Percentiles rank a stretch among this genome's conserved stretches.
phyloP scores from a whole-genome alignment of 2,113 vertebrate genomes.

The Atractosteus spatula region DNA sequence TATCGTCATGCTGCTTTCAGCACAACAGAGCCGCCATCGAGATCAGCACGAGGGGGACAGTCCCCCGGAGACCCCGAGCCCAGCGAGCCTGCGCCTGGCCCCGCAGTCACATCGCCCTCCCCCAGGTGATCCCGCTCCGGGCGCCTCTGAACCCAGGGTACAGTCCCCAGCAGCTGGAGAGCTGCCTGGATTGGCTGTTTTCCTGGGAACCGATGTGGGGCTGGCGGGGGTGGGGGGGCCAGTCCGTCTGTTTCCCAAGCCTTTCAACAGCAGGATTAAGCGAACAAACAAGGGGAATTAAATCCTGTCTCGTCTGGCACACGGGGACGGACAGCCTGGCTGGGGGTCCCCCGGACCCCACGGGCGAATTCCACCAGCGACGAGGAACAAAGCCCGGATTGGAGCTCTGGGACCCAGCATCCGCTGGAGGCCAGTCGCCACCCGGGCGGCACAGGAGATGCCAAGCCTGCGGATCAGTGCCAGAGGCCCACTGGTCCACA shows the following conservation, averaged over 20 bases:
- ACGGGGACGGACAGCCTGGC: conserved; percentile 47
- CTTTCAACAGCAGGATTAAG: conserved; percentile 70
- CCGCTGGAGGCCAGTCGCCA: too few species aligned
- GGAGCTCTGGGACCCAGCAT: too few species aligned
- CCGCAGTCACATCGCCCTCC: conserved; percentile 56
- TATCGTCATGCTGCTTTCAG: too few species aligned
- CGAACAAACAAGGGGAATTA: conserved; percentile 48
- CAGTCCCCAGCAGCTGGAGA: conserved; percentile 60
- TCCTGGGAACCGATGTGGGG: conserved; percentile 55
- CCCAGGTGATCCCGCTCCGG: conserved; percentile 68
- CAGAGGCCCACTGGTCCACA: too few species aligned
- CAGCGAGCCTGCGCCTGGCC: conserved; percentile 33
- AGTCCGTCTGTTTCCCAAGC: conserved; percentile 64
- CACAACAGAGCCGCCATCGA: too few species aligned
- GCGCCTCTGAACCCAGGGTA: conserved; percentile 50
- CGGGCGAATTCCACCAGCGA: neutral
- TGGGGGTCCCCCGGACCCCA: conserved; percentile 39
- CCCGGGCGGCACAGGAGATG: too few species aligned
- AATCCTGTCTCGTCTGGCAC: conserved; percentile 53
- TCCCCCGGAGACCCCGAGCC: conserved; percentile 1
- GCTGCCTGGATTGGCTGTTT: conserved; percentile 70
- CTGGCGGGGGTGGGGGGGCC: conserved; percentile 26
- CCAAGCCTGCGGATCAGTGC: conserved; percentile 42
- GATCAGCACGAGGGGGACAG: too few species aligned
- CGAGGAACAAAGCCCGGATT: neutral